phyloP scores from a whole-genome alignment of 2,888 invertebrate genomes.

The Sicus ferrugineus region DNA sequence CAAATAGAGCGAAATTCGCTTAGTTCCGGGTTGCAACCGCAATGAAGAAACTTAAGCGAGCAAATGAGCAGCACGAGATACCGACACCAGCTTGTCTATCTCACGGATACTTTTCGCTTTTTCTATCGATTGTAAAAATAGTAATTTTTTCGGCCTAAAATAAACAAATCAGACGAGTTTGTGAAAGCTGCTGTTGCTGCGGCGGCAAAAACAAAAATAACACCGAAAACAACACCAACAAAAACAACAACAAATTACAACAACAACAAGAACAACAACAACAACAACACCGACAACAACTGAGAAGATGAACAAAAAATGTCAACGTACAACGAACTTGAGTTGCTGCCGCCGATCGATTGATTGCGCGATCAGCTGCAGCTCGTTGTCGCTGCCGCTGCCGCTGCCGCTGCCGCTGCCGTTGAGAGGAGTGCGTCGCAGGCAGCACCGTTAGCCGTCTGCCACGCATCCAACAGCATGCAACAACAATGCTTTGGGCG shows the following conservation, averaged over 20 bases:
- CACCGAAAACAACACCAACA: background rate
- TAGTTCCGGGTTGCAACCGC: slow-evolving; percentile 28
- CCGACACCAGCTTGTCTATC: background rate
- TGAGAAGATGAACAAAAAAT: slow-evolving; percentile 33
- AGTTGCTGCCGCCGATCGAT: slow-evolving; percentile 38
- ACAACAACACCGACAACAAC: background rate
- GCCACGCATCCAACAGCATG: slow-evolving; percentile 7
- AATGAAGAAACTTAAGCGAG: slow-evolving; percentile 1
- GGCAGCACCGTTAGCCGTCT: background rate
- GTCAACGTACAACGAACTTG: slow-evolving; percentile 49
- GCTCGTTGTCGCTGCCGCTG: background rate
- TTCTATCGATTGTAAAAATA: background rate
- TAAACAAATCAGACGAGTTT: background rate
- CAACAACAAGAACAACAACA: background rate
- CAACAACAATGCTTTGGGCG: slow-evolving; percentile 7
- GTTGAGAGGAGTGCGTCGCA: background rate
- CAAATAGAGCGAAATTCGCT: background rate
- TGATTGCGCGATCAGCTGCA: slow-evolving; percentile 1
- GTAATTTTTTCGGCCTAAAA: background rate
- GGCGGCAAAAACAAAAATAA: slow-evolving; percentile 6
- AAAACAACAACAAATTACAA: slow-evolving; percentile 15
- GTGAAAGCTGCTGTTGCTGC: slow-evolving; percentile 22
- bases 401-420: background rate
- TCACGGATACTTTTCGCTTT: slow-evolving; percentile 6
- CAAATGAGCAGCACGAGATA: background rate